phyloP scores from a whole-genome alignment of 1,140 invertebrate genomes.

The Phthorimaea operculella region DNA sequence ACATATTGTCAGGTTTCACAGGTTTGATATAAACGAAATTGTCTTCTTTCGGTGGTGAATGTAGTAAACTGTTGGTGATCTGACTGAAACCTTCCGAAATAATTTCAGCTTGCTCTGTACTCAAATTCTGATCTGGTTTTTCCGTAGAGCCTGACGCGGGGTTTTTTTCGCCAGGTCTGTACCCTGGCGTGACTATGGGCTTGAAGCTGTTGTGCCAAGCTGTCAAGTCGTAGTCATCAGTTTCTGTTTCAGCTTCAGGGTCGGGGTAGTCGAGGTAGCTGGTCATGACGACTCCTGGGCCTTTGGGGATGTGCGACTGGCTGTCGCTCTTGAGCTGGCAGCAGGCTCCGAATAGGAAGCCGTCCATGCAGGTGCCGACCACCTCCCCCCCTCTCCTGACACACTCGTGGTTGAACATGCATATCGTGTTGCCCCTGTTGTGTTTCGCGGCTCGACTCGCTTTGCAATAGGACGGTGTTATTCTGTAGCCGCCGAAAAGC shows the following conservation, averaged over 20 bases:
- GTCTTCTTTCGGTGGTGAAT: constrained; percentile 50
- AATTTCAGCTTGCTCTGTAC: constrained; percentile 47
- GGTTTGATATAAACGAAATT: constrained; percentile 54
- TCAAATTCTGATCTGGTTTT: constrained; percentile 42
- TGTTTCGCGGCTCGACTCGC: constrained; percentile 67
- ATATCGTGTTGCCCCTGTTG: constrained; percentile 80
- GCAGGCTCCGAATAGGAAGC: constrained; percentile 91
- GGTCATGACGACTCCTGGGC: constrained; percentile 57
- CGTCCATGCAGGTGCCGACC: constrained; percentile 90
- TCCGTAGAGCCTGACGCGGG: constrained; percentile 34
- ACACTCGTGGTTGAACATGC: constrained; percentile 96
- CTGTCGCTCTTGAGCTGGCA: constrained; percentile 72
- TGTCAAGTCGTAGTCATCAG: constrained; percentile 49
- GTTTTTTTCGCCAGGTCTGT: constrained; percentile 36
- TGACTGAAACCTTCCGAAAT: constrained; percentile 62
- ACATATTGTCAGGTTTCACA: constrained; percentile 49
- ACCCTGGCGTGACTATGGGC: constrained; percentile 56
- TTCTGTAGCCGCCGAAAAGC: constrained; percentile 86
- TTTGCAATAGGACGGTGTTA: constrained; percentile 81
- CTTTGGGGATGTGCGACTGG: constrained; percentile 60
- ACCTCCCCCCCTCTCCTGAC: constrained; percentile 81
- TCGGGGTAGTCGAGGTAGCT: constrained; percentile 59
- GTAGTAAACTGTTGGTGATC: constrained; percentile 65
- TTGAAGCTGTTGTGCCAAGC: constrained; percentile 60
- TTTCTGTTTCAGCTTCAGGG: constrained; percentile 38